These are phyloP conservation scores for Drosophila fulvimacula DNA, from an alignment of 2,888 invertebrate genomes.

Conservation along the genomic window DNA sequence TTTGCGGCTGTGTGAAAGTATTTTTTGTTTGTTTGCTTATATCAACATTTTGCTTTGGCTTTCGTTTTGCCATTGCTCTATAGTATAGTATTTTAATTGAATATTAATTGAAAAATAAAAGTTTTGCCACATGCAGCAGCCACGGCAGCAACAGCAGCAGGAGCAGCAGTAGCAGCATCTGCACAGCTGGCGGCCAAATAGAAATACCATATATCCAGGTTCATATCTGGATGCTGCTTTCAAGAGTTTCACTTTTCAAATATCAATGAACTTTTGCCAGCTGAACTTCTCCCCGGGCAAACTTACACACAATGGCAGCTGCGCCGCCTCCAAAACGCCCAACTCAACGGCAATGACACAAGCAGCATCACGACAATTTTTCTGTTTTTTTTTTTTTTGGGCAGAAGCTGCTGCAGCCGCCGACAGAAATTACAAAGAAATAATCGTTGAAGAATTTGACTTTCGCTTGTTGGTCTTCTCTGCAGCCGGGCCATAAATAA, in stretches of 20 bases:
- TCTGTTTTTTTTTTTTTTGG: too few relatives aligned
- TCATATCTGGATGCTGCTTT: constrained; percentile 49
- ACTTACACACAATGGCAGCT: constrained; percentile 39
- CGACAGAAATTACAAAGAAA: constrained; percentile 65
- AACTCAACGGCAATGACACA: constrained; percentile 54
- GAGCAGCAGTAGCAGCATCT: constrained; percentile 22
- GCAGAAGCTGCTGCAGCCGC: constrained; percentile 63
- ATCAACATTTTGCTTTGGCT: constrained; percentile 36
- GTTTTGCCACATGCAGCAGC: constrained; percentile 52
- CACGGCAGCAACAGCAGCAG: neutral
- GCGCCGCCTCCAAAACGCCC: constrained; percentile 40
- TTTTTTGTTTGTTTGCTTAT: constrained; percentile 30
- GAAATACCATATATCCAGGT: constrained; percentile 45
- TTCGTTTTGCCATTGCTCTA: constrained; percentile 41
- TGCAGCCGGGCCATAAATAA: constrained; percentile 69
- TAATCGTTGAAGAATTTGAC: constrained; percentile 77
- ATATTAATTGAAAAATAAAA: constrained; percentile 78
- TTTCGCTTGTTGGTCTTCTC: constrained; percentile 70
- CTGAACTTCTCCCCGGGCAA: constrained; percentile 50
- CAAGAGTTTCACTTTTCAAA: constrained; percentile 77
- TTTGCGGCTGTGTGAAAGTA: constrained; percentile 75
- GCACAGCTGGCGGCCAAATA: constrained; percentile 59
- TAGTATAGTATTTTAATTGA: constrained; percentile 68
- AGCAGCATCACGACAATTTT: constrained; percentile 56
- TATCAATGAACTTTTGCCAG: constrained; percentile 74